A percentile compares a stretch with the other conserved stretches of the same genome.
phyloP scores from a whole-genome alignment of 2,888 invertebrate species.

The Cheilosia grossa region DNA sequence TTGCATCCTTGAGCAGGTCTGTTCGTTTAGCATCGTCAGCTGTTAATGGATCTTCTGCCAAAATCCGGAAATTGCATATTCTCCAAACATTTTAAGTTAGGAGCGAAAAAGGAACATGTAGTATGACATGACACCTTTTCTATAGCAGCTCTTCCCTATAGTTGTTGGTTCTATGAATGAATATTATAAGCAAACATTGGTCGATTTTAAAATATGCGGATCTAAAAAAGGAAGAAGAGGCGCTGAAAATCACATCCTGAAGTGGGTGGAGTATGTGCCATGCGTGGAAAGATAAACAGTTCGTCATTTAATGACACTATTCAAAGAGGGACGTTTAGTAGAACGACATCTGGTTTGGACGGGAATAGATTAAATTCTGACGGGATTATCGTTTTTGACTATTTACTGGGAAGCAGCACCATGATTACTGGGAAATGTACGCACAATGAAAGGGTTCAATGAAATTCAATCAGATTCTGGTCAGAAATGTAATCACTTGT shows the following conservation, averaged over 20 bases:
- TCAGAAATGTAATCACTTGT: too few relatives aligned
- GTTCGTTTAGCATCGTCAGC: not conserved
- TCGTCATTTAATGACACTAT: not conserved
- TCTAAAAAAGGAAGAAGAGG: not conserved
- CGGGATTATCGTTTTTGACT: too few relatives aligned
- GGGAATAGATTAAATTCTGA: too few relatives aligned
- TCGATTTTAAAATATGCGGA: slow-evolving; percentile 9
- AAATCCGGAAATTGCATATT: slow-evolving; percentile 12
- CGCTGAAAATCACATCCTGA: slow-evolving; percentile 27
- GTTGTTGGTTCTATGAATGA: not conserved
- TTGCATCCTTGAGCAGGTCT: not conserved
- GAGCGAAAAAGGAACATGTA: not conserved
- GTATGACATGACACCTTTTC: slow-evolving; percentile 2
- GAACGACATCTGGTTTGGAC: too few relatives aligned
- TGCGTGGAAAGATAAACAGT: not conserved
- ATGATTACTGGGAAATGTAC: too few relatives aligned
- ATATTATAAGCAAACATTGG: slow-evolving; percentile 14
- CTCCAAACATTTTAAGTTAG: slow-evolving; percentile 1
- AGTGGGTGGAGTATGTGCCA: not conserved
- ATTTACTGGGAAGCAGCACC: too few relatives aligned
- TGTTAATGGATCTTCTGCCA: not conserved
- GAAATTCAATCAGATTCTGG: too few relatives aligned
- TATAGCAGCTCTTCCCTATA: too few relatives aligned
- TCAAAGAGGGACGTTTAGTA: too few relatives aligned
- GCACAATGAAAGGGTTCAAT: too few relatives aligned